These are phyloP conservation scores for Calliopsis andreniformis DNA, from an alignment of 1,140 invertebrate genomes.

Conservation along the genomic window DNA sequence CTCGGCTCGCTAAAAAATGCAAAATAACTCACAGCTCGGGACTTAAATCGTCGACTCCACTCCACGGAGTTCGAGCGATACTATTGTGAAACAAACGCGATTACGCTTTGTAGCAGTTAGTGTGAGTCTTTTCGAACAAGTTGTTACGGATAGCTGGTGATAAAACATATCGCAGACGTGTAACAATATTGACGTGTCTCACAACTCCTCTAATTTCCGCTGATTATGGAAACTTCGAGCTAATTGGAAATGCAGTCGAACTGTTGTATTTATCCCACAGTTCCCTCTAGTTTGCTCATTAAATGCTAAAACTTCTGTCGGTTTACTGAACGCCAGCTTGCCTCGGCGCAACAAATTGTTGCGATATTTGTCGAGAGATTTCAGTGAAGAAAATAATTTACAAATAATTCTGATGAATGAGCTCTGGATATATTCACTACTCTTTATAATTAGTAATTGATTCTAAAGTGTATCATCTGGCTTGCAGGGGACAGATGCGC, in stretches of 20 bases:
- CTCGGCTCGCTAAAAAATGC: background rate
- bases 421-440: no score
- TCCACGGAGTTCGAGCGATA: background rate
- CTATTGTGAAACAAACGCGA: slow-evolving; percentile 6
- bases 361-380: no score
- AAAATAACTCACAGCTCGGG: slow-evolving; percentile 4
- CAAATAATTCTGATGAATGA: no score
- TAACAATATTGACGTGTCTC: background rate
- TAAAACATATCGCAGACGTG: background rate
- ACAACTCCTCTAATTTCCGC: background rate
- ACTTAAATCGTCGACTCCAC: background rate
- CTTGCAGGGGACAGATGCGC: background rate
- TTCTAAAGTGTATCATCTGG: background rate
- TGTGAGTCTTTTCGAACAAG: background rate
- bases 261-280: background rate
- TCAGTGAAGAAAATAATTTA: no score
- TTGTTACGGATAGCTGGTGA: background rate
- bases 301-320: background rate
- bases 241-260: slow-evolving; percentile 13
- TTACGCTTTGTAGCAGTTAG: no score
- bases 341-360: background rate
- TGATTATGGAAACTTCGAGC: background rate
- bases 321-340: background rate
- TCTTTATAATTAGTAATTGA: background rate
- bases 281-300: background rate